These are phyloP conservation scores for Anoplius nigerrimus DNA, from an alignment of 2,888 invertebrate genomes.

Conservation along the genomic window DNA sequence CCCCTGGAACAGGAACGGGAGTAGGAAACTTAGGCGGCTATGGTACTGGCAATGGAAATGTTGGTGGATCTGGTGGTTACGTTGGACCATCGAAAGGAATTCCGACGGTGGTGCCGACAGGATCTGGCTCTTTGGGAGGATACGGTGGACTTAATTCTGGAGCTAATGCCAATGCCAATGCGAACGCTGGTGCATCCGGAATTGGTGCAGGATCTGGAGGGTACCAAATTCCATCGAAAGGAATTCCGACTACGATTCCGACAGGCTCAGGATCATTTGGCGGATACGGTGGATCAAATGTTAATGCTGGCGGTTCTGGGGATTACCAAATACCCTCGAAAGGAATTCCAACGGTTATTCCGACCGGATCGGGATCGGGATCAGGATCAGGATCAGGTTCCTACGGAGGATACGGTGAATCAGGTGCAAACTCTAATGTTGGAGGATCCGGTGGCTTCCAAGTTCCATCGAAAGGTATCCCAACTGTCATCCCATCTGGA, in stretches of 20 bases:
- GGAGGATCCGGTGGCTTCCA: neutral
- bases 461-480: neutral
- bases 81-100: neutral
- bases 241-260: neutral
- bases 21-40: too few species aligned
- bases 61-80: neutral
- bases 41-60: too few species aligned
- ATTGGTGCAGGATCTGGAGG: neutral
- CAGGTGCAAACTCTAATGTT: too few species aligned
- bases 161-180: constrained; percentile 33
- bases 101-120: neutral
- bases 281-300: constrained; percentile 10
- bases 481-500: constrained; percentile 1
- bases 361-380: neutral
- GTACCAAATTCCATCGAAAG: neutral
- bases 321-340: neutral
- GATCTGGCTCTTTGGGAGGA: neutral
- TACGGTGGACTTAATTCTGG: neutral
- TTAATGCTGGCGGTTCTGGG: constrained; percentile 20
- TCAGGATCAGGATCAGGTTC: too few species aligned
- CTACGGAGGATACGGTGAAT: too few species aligned
- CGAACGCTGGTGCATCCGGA: constrained; percentile 21
- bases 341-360: neutral
- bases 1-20: too few species aligned
- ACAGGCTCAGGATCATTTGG: neutral